Conservation (phyloP, 2,113 vertebrate genomes). For the Azemiops feae region DNA sequence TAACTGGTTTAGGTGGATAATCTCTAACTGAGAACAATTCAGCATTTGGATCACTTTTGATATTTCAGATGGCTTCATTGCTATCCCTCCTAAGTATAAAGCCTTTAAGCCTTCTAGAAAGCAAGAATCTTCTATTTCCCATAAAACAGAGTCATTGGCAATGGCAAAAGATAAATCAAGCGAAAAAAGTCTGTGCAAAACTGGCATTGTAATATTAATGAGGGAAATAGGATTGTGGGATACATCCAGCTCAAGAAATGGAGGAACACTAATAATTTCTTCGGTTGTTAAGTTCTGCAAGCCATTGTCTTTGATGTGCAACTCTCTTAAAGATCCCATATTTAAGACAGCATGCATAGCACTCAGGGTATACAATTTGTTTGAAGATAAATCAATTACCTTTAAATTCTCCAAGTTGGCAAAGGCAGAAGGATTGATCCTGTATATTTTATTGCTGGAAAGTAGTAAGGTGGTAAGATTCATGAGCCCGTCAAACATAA, state of each 20-base stretch:
- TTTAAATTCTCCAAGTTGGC: slow-evolving; percentile 43
- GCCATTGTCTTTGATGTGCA: slow-evolving; percentile 43
- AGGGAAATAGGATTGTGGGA: slow-evolving; percentile 46
- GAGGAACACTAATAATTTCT: slow-evolving; percentile 7
- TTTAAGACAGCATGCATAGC: slow-evolving; percentile 37
- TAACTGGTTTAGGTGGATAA: slow-evolving; percentile 62
- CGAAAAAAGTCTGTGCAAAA: slow-evolving; percentile 61
- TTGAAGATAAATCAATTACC: slow-evolving; percentile 49
- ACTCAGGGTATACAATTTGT: slow-evolving; percentile 28
- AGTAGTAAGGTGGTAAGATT: slow-evolving; percentile 43
- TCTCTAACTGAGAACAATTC: slow-evolving; percentile 48
- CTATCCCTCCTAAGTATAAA: slow-evolving; percentile 60
- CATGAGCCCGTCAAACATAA: slow-evolving; percentile 41
- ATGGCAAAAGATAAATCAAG: slow-evolving; percentile 50
- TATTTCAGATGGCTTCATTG: slow-evolving; percentile 37
- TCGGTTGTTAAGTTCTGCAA: slow-evolving; percentile 29
- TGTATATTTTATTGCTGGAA: slow-evolving; percentile 33
- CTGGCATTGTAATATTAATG: slow-evolving; percentile 55
- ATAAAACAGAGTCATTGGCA: slow-evolving; percentile 14
- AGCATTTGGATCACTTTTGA: slow-evolving; percentile 49
- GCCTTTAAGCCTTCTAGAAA: slow-evolving; percentile 59
- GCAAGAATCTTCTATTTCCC: slow-evolving; percentile 21
- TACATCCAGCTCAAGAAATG: slow-evolving; percentile 20
- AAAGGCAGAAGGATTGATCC: slow-evolving; percentile 44
- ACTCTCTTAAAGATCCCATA: slow-evolving; percentile 25